Percentiles rank a stretch among this genome's conserved stretches.
Evolutionary conservation across 1,140 invertebrate species (phyloP).

Genomic region (Ooceraea biroi): DNA sequence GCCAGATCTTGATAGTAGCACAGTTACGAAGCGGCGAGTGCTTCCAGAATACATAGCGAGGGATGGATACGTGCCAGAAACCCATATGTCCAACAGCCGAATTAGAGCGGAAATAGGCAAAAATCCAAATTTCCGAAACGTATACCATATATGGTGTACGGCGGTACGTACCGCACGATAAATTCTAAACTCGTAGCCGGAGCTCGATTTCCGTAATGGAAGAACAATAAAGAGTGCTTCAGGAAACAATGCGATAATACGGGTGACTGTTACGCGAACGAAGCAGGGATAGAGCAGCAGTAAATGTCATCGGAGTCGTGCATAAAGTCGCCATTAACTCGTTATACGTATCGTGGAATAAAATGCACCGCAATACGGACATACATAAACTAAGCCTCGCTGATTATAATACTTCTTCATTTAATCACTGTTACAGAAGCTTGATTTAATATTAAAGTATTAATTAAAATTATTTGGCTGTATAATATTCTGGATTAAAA

Average conservation of each 20-base stretch:
- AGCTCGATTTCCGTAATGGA: constrained; percentile 49
- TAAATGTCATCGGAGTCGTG: constrained; percentile 65
- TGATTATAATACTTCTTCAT: constrained; percentile 44
- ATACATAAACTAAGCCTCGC: constrained; percentile 46
- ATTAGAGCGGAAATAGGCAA: constrained; percentile 71
- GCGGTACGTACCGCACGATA: constrained; percentile 19
- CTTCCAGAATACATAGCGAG: constrained; percentile 61
- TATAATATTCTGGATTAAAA: not conserved
- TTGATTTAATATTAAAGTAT: constrained; percentile 25
- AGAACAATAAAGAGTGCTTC: constrained; percentile 53
- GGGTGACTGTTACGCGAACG: constrained; percentile 17
- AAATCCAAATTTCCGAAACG: constrained; percentile 75
- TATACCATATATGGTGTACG: constrained; percentile 31
- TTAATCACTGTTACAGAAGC: constrained; percentile 44
- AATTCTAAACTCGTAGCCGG: constrained; percentile 41
- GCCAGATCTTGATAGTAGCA: constrained; percentile 64
- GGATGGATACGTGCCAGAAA: constrained; percentile 73
- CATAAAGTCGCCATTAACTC: constrained; percentile 44
- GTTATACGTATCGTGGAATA: constrained; percentile 55
- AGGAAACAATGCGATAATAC: constrained; percentile 46
- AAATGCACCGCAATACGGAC: constrained; percentile 49
- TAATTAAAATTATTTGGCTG: constrained; percentile 9
- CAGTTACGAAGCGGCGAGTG: constrained; percentile 47
- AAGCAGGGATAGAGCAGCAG: constrained; percentile 47
- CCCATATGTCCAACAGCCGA: constrained; percentile 47